Base-by-base conservation (phyloP, 2,113 vertebrate species). In the Ciconia stormi region DNA sequence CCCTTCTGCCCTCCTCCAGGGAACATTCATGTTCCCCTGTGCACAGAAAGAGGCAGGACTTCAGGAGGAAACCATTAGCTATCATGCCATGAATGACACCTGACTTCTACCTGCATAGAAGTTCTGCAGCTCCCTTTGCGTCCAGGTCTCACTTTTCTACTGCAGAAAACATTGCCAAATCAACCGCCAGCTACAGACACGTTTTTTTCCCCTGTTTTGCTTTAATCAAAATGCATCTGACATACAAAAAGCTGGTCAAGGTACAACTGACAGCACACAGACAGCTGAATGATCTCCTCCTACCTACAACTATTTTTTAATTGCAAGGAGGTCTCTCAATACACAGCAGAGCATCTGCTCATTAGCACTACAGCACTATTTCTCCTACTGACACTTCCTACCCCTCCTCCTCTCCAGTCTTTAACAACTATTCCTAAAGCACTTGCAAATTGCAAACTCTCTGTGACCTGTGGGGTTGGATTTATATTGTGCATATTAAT, bases 311-410 rank as follows among this genome's bases (percentile, higher is more conserved):
- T 97, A 96, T 92, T 93, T 97, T 96, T 97, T 98, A 97, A 97
- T 98, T 97, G 93, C 92, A 72, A 77, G 89, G 84, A 98, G 96
- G 95, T 94, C 97, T 97, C 91, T 95, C 94, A 90, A 93, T 91
- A 82, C 88, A 70, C 95, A 96, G 92, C 70, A 95, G 94, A 97
- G 97, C 98, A 98, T 98, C 97, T 98, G 97, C 93, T 98, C 98
- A 96, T 98, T 98, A 98, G 91, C 94, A 94, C 87, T 86, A 93
- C 78, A 93, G 93, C 73, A 72, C 95, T 91, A 82, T 87, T 96
- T 97, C 93, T 97, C 89, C 78, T 83, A 92, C 93, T 96, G 97
- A 97, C 87, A 85, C 89, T 94, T 96, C 74, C 89, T 87, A 89
- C 84, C 94, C 81, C 82, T 95, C 91, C 94, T 95, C 95, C 94